These are phyloP conservation scores for Leptatherina wallacei DNA, from an alignment of 2,797 vertebrate genomes.

Conservation along the genomic window DNA sequence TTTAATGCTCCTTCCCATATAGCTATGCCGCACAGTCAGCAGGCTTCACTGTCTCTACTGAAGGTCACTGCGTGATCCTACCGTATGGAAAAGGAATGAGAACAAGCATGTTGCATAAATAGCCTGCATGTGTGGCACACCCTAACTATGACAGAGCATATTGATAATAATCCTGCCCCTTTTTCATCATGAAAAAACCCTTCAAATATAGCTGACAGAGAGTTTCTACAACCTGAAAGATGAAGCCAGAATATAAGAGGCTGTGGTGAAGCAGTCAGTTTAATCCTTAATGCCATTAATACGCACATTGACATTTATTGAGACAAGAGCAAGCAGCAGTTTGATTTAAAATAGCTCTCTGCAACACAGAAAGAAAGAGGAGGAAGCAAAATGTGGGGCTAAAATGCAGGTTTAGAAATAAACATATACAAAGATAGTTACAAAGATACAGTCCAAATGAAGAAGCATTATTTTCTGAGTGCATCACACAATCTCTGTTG, in stretches of 20 bases:
- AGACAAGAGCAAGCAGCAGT: slow-evolving; percentile 4
- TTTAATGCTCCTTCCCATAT: slow-evolving; percentile 25
- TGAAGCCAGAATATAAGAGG: background rate
- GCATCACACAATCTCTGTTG: slow-evolving; percentile 18
- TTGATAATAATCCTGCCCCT: background rate
- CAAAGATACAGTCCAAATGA: slow-evolving; percentile 19
- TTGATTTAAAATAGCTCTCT: background rate
- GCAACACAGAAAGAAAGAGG: background rate
- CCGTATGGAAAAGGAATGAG: slow-evolving; percentile 40
- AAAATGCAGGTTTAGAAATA: background rate
- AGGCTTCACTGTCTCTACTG: slow-evolving; percentile 42
- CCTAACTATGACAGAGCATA: slow-evolving; percentile 16
- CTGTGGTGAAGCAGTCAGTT: background rate
- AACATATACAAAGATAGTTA: background rate
- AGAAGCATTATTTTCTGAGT: background rate
- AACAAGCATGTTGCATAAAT: slow-evolving; percentile 74
- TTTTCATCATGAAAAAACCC: background rate
- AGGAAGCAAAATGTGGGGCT: background rate
- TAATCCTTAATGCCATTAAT: slow-evolving; percentile 9
- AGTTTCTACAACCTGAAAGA: background rate
- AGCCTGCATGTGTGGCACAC: slow-evolving; percentile 51
- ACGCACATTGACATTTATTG: slow-evolving; percentile 5
- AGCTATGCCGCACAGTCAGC: slow-evolving; percentile 48
- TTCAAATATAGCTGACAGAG: background rate
- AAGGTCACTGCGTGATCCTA: slow-evolving; percentile 71